These are phyloP conservation scores for Triops longicaudatus DNA, from an alignment of 1,140 invertebrate species.

Conservation along the genomic window DNA sequence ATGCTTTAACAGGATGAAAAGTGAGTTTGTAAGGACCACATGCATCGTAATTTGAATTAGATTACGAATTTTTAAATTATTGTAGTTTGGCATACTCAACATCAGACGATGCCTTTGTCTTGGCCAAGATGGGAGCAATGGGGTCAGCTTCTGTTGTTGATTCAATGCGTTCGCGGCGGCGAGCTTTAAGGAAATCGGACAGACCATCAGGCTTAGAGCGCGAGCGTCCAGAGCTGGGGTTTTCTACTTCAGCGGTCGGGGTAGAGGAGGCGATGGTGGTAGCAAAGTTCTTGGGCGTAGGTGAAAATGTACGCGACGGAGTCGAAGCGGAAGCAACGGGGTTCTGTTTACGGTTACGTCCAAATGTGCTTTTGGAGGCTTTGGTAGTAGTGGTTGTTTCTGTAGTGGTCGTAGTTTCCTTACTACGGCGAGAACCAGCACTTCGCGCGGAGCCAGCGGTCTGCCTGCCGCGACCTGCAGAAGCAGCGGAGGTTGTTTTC, in stretches of 20 bases:
- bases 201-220: background rate
- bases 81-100: background rate
- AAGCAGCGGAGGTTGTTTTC: background rate
- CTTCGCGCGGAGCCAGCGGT: background rate
- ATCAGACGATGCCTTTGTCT: background rate
- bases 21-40: too few species aligned
- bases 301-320: background rate
- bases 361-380: background rate
- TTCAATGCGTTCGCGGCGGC: conserved; percentile 1
- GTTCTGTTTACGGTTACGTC: background rate
- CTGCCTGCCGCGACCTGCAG: background rate
- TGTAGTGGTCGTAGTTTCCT: background rate
- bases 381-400: background rate
- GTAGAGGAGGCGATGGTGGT: background rate
- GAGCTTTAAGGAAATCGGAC: conserved; percentile 5
- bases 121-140: background rate
- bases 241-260: background rate
- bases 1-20: too few species aligned
- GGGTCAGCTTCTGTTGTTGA: conserved; percentile 20
- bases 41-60: background rate
- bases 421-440: background rate
- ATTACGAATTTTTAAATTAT: background rate
- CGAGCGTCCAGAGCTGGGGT: background rate
- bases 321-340: background rate
- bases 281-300: background rate